A percentile compares a stretch with the other conserved stretches of the same genome.
These are phyloP conservation scores for Morpho helenor DNA, from an alignment of 2,888 invertebrate genomes.

Conservation along the genomic window DNA sequence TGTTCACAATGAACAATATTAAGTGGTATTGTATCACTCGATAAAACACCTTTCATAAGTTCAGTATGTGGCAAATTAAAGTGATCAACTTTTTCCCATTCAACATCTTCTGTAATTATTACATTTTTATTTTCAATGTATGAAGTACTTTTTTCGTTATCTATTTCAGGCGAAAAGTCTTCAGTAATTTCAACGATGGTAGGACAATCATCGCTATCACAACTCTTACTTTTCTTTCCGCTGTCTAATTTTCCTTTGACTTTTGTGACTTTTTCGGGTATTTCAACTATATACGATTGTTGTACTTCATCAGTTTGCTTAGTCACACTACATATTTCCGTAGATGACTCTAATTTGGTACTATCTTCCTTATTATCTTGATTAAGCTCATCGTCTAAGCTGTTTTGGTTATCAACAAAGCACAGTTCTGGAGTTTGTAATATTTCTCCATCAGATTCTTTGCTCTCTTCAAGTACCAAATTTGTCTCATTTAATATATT, in stretches of 20 bases:
- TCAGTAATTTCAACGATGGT: slow-evolving; percentile 67
- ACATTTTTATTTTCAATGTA: slow-evolving; percentile 70
- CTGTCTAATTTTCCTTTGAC: slow-evolving; percentile 50
- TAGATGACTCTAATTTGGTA: not conserved
- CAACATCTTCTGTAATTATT: slow-evolving; percentile 81
- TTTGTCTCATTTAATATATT: too few species aligned
- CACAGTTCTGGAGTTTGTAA: not conserved
- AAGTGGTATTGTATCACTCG: slow-evolving; percentile 61
- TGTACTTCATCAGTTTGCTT: slow-evolving; percentile 10
- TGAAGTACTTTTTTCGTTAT: slow-evolving; percentile 44
- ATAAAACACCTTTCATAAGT: slow-evolving; percentile 53
- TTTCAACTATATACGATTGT: slow-evolving; percentile 58
- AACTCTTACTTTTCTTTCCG: slow-evolving; percentile 67
- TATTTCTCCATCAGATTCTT: not conserved
- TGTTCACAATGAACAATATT: slow-evolving; percentile 61
- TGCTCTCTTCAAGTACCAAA: not conserved
- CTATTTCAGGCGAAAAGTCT: slow-evolving; percentile 36
- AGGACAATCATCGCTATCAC: slow-evolving; percentile 66
- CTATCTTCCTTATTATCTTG: not conserved
- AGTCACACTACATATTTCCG: not conserved
- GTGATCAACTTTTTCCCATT: slow-evolving; percentile 77
- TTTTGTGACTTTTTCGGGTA: slow-evolving; percentile 55
- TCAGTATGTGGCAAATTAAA: slow-evolving; percentile 46
- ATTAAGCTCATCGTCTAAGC: not conserved
- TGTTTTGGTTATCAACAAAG: not conserved